phyloP scores from a whole-genome alignment of 2,888 invertebrate species.

The Germaria angustata region DNA sequence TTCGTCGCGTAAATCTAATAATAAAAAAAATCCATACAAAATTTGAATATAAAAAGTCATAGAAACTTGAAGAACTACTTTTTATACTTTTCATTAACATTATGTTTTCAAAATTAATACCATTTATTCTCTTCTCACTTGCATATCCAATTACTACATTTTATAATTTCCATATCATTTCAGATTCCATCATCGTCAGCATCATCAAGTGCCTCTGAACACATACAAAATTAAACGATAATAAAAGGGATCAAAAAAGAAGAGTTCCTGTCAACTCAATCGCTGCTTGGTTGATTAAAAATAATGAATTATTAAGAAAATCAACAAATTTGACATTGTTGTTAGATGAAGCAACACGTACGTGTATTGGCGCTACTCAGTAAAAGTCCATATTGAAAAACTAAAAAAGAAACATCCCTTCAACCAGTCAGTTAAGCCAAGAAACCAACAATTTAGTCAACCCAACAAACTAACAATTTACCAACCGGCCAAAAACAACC shows the following conservation, averaged over 20 bases:
- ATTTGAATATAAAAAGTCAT: too few relatives aligned
- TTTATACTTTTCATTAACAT: too few relatives aligned
- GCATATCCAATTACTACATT: not conserved
- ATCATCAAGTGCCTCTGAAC: constrained; percentile 3
- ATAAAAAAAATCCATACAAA: too few relatives aligned
- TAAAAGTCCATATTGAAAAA: constrained; percentile 46
- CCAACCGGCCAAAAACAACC: constrained; percentile 51
- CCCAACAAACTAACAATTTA: constrained; percentile 1
- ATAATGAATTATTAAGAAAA: constrained; percentile 57
- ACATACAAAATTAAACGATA: constrained; percentile 1
- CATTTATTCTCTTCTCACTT: too few relatives aligned
- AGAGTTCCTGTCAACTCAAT: constrained; percentile 57
- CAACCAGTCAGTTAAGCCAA: constrained; percentile 30
- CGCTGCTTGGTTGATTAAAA: constrained; percentile 54
- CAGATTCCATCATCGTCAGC: constrained; percentile 33
- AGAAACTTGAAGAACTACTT: too few relatives aligned
- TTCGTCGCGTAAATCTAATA: too few relatives aligned
- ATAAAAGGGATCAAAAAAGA: not conserved
- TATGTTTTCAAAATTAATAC: too few relatives aligned
- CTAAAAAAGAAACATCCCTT: not conserved
- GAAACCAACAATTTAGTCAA: constrained; percentile 23
- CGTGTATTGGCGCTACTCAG: constrained; percentile 1
- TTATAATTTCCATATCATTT: constrained; percentile 50
- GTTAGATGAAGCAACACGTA: constrained; percentile 56
- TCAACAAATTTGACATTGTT: constrained; percentile 53